Base-by-base conservation (phyloP, 1,140 invertebrate species). In the Drosophila orosa region DNA sequence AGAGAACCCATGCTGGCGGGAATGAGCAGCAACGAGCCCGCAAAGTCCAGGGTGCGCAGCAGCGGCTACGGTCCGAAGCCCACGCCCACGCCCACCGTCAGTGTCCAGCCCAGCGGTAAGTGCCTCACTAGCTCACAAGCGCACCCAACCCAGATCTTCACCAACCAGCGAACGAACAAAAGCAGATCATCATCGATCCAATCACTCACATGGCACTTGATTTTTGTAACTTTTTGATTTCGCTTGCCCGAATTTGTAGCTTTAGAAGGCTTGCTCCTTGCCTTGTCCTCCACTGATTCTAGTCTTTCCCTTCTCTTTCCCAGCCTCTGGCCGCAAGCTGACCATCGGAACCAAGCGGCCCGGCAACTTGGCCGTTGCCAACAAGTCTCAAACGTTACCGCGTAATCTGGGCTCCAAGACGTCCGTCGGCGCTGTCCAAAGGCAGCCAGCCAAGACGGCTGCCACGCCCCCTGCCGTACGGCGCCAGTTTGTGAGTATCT, bases 321-420 rank as follows among this genome's bases (percentile, higher is more conserved):
- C 17, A 96, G 95, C 95, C 56, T 95, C 95, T 48, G 96, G 95
- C 24, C 94, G 95, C 71, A 92, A 92, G 73, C 91, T 96, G 45
- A 95, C 94, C 13, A 94, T 95, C 52, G 94, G 94, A n/a, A 94
- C 94, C 13, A 95, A 95, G 76, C 93, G 95, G 42, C 93, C 95
- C 5, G 93, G 94, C 5, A 93, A 93, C 17, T 92, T 95, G 40
- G 93, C 94, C 2, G 93, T 94, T 7, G 92, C 95, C 59, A 95
- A 95, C 81, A 97, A 97, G 92, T 97, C 96, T 68, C 96, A 96
- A 92, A 97, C 96, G 10, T 92, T 97, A 48, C 96, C 96, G 1
- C 92, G 96, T 39, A 97, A 95, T 44, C 96, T 97, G 95, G 96
- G 96, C 17, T 95, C 96, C 4, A 95, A 95, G 15, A 93, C 93